Base-by-base conservation (phyloP, 2,888 invertebrate genomes). In the Trichogramma dendrolimi region DNA sequence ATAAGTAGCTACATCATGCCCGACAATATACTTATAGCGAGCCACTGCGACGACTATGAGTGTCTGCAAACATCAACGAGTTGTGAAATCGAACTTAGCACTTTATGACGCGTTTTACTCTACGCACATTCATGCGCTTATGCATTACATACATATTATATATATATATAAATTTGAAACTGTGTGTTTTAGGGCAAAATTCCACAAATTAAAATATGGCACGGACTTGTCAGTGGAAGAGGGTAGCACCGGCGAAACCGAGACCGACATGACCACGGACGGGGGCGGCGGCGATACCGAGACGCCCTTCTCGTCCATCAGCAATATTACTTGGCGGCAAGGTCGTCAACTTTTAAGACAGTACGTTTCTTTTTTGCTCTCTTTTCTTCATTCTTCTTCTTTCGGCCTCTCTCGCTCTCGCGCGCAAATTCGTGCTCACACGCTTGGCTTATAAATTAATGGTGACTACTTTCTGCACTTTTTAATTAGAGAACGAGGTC, bases 191-290 rank as follows among this genome's bases (percentile, higher is more conserved):
- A 87, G 87, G 75, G 94, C 92, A 57, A 97, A 96, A 82, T 96
- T 92, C 81, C 95, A 97, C 82, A 96, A 96, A 81, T 83, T 97
- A 75, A 96, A 97, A 81, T 96, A 94, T 82, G 97, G 97, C 44
- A 93, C 91, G 63, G 95, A 95, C 80, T 83, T 95, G 71, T 88
- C 88, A 55, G 87, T 90, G 61, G 92, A 89, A 72, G 91, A 91
- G 72, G 81, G 83, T 60, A 81, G 82, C 58, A 74, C 70, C 63
- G 71, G 72, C 60, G 73, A 74, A 58, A 74, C 75, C 56, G 73
- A 73, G 62, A 71, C 75, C 51, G 76, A 75, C 44, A 74, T 73
- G 55, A 73, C 72, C 42, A 68, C 70, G 47, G 69, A 75, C 38
- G 70, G 70, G 14, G 74, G 74, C 53, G 76, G 71, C 46, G 76